Evolutionary conservation across 1,140 invertebrate genomes (phyloP).

Genomic region (Araneus ventricosus): DNA sequence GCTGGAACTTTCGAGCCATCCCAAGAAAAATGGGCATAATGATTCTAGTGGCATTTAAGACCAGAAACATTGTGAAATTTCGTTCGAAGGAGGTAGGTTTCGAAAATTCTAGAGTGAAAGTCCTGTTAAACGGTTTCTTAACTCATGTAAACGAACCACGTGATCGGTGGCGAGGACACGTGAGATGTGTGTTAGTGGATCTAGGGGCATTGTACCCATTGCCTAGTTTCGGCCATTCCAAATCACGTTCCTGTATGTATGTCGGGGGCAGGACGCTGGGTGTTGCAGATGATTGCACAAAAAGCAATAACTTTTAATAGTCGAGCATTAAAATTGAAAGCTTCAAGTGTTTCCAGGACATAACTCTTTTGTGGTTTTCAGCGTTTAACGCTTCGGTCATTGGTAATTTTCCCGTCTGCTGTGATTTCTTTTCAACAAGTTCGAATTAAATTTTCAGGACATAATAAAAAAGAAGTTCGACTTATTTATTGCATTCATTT

Average conservation of each 20-base stretch:
- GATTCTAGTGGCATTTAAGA: background rate
- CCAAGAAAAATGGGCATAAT: too few relatives aligned
- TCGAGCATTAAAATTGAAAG: conserved; percentile 23
- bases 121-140: conserved; percentile 39
- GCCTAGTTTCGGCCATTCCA: conserved; percentile 61
- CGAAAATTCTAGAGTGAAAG: conserved; percentile 39
- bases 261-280: conserved; percentile 55
- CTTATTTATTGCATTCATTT: too few relatives aligned
- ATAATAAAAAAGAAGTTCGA: too few relatives aligned
- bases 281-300: conserved; percentile 54
- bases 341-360: background rate
- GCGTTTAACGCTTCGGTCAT: too few relatives aligned
- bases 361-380: background rate
- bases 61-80: background rate
- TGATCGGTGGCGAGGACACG: conserved; percentile 44
- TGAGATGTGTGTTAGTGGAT: conserved; percentile 58
- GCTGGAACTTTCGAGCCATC: background rate
- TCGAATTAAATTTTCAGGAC: too few relatives aligned
- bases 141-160: conserved; percentile 41
- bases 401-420: background rate
- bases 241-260: conserved; percentile 54
- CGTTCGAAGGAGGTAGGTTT: background rate
- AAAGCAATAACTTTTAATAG: conserved; percentile 44
- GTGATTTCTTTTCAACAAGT: background rate
- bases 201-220: conserved; percentile 52